Evolutionary conservation across 2,888 invertebrate genomes (phyloP).

Genomic region (Lithophane ornitopus): DNA sequence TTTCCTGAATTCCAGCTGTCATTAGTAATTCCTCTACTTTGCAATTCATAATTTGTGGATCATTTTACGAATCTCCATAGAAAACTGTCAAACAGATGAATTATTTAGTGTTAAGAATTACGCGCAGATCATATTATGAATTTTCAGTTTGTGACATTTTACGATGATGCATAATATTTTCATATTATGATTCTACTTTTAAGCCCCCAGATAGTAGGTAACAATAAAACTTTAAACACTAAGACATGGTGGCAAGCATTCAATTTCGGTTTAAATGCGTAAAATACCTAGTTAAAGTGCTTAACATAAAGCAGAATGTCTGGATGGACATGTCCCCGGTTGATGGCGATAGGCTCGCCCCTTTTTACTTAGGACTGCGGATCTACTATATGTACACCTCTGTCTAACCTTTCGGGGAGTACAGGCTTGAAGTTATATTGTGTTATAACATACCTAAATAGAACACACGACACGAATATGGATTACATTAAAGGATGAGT

Average conservation of each 20-base stretch:
- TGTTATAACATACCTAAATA: not conserved
- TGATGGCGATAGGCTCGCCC: not conserved
- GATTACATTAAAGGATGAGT: slow-evolving; percentile 22
- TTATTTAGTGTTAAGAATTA: no score
- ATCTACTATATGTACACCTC: not conserved
- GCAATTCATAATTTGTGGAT: no score
- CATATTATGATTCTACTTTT: no score
- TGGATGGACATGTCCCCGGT: not conserved
- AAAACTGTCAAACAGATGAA: no score
- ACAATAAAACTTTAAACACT: not conserved
- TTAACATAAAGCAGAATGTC: not conserved
- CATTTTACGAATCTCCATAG: no score
- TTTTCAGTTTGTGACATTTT: no score
- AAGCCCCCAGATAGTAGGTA: no score
- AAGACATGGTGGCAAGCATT: not conserved
- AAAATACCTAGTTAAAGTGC: no score
- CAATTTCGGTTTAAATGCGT: not conserved
- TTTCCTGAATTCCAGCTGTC: no score
- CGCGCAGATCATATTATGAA: no score
- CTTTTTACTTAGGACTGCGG: not conserved
- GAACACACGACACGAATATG: slow-evolving; percentile 8
- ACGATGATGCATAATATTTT: no score
- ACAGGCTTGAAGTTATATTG: not conserved
- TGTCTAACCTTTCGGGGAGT: not conserved
- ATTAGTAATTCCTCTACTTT: no score